These are phyloP conservation scores for Muscicapa comitata DNA, from an alignment of 2,797 vertebrate genomes.

Conservation along the genomic window DNA sequence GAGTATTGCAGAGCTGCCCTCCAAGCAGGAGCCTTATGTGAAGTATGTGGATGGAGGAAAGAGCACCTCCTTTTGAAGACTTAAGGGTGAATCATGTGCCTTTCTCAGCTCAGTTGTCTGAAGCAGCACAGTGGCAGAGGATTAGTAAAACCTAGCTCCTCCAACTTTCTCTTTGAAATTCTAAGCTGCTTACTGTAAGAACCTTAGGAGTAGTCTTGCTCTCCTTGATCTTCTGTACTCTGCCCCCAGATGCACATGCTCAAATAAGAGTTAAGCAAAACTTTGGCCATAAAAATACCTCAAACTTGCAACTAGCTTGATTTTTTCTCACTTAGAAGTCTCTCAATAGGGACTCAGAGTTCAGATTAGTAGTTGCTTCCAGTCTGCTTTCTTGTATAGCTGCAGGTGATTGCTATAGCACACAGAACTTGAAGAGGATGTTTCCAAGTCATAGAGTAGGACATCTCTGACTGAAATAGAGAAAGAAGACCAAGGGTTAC, in stretches of 20 bases:
- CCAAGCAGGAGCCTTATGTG: neutral
- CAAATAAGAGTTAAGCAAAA: neutral
- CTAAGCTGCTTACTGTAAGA: slow-evolving; percentile 56
- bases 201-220: neutral
- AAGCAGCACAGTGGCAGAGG: neutral
- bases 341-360: neutral
- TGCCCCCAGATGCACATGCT: neutral
- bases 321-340: neutral
- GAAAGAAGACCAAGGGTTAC: neutral
- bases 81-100: neutral
- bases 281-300: neutral
- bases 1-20: neutral
- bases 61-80: neutral
- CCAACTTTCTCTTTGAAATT: slow-evolving; percentile 44
- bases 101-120: neutral
- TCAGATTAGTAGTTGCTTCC: neutral
- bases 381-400: neutral
- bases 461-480: neutral
- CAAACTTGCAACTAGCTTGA: neutral
- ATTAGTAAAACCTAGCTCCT: slow-evolving; percentile 16
- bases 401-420: neutral
- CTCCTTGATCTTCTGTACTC: slow-evolving; percentile 14
- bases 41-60: neutral
- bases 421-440: neutral
- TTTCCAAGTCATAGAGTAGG: neutral